These are phyloP conservation scores for Himalopsyche tibetana DNA, from an alignment of 2,888 invertebrate genomes.

Conservation along the genomic window DNA sequence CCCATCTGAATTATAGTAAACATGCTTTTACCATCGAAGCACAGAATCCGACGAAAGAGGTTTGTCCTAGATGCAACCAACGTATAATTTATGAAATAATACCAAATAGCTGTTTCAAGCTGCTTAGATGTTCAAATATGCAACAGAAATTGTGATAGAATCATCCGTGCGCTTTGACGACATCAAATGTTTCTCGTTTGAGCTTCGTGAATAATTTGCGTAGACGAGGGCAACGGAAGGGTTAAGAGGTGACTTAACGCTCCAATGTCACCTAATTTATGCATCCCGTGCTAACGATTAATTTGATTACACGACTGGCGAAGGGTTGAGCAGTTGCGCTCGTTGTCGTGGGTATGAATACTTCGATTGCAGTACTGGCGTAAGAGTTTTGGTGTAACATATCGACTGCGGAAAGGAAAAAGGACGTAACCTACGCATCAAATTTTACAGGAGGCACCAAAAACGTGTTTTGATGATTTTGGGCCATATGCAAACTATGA, in stretches of 20 bases:
- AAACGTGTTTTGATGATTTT: too few species aligned
- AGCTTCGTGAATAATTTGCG: background rate
- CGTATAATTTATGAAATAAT: too few species aligned
- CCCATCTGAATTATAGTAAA: too few species aligned
- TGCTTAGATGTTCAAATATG: background rate
- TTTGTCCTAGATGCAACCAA: too few species aligned
- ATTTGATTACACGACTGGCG: constrained; percentile 32
- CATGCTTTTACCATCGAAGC: too few species aligned
- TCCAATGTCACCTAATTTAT: constrained; percentile 29
- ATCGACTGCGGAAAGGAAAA: too few species aligned
- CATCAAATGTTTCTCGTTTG: background rate
- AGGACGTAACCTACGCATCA: too few species aligned
- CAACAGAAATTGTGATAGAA: background rate
- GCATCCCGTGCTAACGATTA: constrained; percentile 34
- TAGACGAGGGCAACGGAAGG: background rate
- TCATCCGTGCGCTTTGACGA: background rate
- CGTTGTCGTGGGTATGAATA: background rate
- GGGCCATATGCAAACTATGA: too few species aligned
- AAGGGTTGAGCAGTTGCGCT: background rate
- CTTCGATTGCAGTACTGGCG: too few species aligned
- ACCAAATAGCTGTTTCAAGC: background rate
- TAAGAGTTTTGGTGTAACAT: too few species aligned
- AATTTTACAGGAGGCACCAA: too few species aligned
- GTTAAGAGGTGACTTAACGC: constrained; percentile 19
- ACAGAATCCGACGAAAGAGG: too few species aligned